These are phyloP conservation scores for Anoplius nigerrimus DNA, from an alignment of 2,888 invertebrate genomes.

Conservation along the genomic window DNA sequence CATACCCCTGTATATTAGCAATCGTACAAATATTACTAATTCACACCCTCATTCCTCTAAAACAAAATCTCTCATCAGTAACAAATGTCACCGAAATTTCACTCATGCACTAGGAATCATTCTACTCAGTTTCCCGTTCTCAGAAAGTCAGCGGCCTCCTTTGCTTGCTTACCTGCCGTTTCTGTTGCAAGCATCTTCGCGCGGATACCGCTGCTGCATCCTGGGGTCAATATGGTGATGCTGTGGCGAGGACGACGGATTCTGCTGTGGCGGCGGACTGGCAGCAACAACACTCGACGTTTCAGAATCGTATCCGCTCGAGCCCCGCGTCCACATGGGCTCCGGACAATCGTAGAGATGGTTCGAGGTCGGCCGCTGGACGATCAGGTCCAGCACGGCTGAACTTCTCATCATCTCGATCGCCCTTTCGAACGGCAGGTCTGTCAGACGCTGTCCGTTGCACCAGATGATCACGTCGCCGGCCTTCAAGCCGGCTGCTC, in stretches of 20 bases:
- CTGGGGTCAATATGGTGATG: slow-evolving; percentile 49
- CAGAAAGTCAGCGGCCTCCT: no score
- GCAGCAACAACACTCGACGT: slow-evolving; percentile 65
- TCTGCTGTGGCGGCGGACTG: slow-evolving; percentile 61
- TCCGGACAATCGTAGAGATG: slow-evolving; percentile 70
- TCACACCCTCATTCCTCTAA: no score
- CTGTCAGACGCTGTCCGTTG: slow-evolving; percentile 80
- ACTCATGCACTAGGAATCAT: no score
- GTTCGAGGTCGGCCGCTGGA: slow-evolving; percentile 75
- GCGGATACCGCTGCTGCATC: slow-evolving; percentile 54
- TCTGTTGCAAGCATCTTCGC: slow-evolving; percentile 57
- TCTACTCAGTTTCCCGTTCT: no score
- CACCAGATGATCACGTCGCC: slow-evolving; percentile 95
- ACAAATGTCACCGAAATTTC: no score
- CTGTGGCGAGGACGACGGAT: slow-evolving; percentile 60
- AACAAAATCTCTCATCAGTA: no score
- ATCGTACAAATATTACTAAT: no score
- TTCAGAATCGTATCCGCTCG: slow-evolving; percentile 71
- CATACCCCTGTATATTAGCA: no score
- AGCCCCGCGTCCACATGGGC: slow-evolving; percentile 67
- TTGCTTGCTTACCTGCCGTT: slow-evolving; percentile 59
- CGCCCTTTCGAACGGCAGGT: slow-evolving; percentile 70
- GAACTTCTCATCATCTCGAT: slow-evolving; percentile 71
- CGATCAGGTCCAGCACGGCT: slow-evolving; percentile 74
- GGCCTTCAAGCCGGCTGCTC: slow-evolving; percentile 90